These are phyloP conservation scores for Dryadula phaetusa DNA, from an alignment of 2,888 invertebrate genomes.

Conservation along the genomic window DNA sequence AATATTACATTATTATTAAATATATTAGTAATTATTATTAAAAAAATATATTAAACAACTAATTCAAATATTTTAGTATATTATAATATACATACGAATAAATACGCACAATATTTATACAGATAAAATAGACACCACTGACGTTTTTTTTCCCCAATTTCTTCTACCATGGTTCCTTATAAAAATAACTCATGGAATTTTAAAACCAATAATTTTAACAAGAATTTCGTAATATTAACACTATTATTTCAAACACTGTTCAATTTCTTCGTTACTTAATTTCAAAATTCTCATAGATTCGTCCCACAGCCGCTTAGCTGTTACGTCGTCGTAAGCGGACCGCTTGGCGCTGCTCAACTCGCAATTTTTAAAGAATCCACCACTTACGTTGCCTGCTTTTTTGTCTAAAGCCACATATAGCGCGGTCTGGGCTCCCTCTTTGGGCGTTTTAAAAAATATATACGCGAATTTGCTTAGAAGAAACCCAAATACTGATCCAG, in stretches of 20 bases:
- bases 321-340: conserved; percentile 73
- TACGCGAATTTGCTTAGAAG: conserved; percentile 80
- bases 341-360: conserved; percentile 70
- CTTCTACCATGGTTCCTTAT: too few species aligned
- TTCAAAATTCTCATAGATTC: conserved; percentile 47
- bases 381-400: conserved; percentile 85
- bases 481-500: conserved; percentile 66
- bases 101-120: too few species aligned
- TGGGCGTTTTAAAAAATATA: conserved; percentile 30
- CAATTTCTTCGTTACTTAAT: conserved; percentile 26
- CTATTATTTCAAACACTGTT: conserved; percentile 25
- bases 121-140: too few species aligned
- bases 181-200: too few species aligned
- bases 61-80: too few species aligned
- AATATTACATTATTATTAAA: too few species aligned
- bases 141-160: too few species aligned
- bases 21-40: too few species aligned
- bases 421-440: conserved; percentile 85
- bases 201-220: neutral
- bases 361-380: conserved; percentile 90
- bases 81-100: too few species aligned
- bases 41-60: too few species aligned
- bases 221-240: neutral
- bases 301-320: conserved; percentile 48
- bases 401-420: conserved; percentile 87